Percentiles rank a stretch among this genome's conserved stretches.
These are phyloP conservation scores for Amia ocellicauda DNA, from an alignment of 2,113 vertebrate species.

Conservation along the genomic window DNA sequence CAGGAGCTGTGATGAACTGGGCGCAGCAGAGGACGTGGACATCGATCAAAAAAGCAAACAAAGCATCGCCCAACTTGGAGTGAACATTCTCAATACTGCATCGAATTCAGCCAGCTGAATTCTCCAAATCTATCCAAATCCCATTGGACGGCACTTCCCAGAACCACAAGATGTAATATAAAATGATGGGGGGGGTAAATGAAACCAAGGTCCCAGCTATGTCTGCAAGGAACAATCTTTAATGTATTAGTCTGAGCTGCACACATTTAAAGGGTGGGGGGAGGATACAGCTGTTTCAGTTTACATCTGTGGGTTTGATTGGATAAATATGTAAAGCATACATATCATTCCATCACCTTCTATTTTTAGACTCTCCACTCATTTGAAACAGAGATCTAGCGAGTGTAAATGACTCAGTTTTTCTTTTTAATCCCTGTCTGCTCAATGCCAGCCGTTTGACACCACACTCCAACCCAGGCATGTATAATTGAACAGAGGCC, in stretches of 20 bases:
- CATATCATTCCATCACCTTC: background rate
- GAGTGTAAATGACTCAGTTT: background rate
- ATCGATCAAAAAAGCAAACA: too few relatives aligned
- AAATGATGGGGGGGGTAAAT: too few relatives aligned
- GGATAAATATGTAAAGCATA: background rate
- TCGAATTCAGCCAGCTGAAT: too few relatives aligned
- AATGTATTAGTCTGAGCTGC: background rate
- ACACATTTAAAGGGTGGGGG: background rate
- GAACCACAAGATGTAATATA: too few relatives aligned
- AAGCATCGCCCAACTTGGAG: too few relatives aligned
- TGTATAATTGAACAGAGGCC: background rate
- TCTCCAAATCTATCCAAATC: too few relatives aligned
- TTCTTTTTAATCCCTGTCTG: background rate
- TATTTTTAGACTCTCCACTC: background rate
- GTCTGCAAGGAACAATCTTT: background rate
- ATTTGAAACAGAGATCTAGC: background rate
- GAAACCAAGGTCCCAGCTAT: too few relatives aligned
- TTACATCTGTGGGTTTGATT: background rate
- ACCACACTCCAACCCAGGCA: background rate
- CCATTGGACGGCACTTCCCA: too few relatives aligned
- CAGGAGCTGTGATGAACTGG: too few relatives aligned
- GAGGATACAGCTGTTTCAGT: background rate
- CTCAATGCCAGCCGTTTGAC: background rate
- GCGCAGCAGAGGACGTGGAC: too few relatives aligned
- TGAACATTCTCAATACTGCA: too few relatives aligned